Percentiles rank a stretch among this genome's conserved stretches.
Evolutionary conservation across 2,797 vertebrate species (phyloP).

Genomic region (Cygnus olor): DNA sequence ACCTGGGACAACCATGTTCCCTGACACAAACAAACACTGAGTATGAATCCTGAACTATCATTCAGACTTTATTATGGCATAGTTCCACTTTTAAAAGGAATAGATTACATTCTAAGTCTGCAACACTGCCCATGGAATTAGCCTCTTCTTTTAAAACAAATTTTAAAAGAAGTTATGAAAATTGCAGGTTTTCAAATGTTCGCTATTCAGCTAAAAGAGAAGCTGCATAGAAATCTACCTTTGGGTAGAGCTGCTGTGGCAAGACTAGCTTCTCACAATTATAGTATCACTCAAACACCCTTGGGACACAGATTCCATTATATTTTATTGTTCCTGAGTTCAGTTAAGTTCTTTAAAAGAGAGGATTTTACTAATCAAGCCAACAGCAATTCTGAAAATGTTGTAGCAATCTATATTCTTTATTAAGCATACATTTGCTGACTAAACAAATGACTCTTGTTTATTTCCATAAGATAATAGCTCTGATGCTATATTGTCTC

Average conservation of each 20-base stretch:
- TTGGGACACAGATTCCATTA: slow-evolving; percentile 45
- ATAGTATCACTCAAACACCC: slow-evolving; percentile 10
- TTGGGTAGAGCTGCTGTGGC: slow-evolving; percentile 19
- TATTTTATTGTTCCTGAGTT: slow-evolving; percentile 55
- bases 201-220: not conserved
- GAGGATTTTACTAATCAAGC: slow-evolving; percentile 40
- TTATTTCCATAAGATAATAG: slow-evolving; percentile 61
- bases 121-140: not conserved
- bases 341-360: slow-evolving; percentile 40
- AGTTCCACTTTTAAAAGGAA: slow-evolving; percentile 8
- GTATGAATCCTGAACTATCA: slow-evolving; percentile 41
- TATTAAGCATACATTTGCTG: slow-evolving; percentile 66
- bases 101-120: not conserved
- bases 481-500: slow-evolving; percentile 10
- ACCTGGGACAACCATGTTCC: not conserved
- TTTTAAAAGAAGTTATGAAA: slow-evolving; percentile 2
- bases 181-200: slow-evolving; percentile 23
- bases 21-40: not conserved
- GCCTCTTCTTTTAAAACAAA: not conserved
- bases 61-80: not conserved
- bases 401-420: slow-evolving; percentile 44
- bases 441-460: slow-evolving; percentile 59
- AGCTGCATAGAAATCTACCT: slow-evolving; percentile 9
- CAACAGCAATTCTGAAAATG: slow-evolving; percentile 49
- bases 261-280: slow-evolving; percentile 45